phyloP scores from a whole-genome alignment of 92 coral and sea anemone genomes.

The Heliopora coerulea region DNA sequence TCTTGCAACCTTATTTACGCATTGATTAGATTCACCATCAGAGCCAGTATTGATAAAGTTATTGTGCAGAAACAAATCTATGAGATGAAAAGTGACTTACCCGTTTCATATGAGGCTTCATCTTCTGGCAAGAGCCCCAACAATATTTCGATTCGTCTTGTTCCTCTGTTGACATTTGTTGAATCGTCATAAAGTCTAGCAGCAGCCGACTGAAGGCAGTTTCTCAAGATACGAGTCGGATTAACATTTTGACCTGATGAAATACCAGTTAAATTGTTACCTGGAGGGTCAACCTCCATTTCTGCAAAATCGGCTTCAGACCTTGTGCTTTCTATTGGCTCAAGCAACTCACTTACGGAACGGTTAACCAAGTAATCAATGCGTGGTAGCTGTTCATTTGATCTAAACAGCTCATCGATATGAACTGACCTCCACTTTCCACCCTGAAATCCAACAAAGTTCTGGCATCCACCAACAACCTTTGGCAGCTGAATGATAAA shows the following conservation, averaged over 20 bases:
- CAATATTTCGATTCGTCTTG: constrained; percentile 63
- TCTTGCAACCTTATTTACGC: too few relatives aligned
- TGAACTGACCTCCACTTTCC: too few relatives aligned
- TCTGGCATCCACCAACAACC: constrained; percentile 74
- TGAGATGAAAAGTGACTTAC: not conserved
- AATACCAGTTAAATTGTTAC: not conserved
- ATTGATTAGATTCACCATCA: too few relatives aligned
- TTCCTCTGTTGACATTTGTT: constrained; percentile 55
- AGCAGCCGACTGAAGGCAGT: constrained; percentile 69
- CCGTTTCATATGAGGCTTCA: constrained; percentile 46
- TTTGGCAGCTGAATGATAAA: constrained; percentile 79
- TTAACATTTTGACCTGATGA: not conserved
- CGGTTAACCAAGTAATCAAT: constrained; percentile 69
- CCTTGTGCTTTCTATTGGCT: constrained; percentile 16
- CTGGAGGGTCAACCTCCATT: constrained; percentile 4
- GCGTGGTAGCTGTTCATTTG: constrained; percentile 73
- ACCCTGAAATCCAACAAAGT: too few relatives aligned
- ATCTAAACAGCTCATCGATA: too few relatives aligned
- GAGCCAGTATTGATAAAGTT: not conserved
- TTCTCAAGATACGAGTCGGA: not conserved
- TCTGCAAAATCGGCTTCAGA: not conserved
- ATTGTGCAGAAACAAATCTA: too few relatives aligned
- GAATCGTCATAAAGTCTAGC: constrained; percentile 66
- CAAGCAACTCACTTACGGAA: constrained; percentile 76
- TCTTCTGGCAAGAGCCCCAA: constrained; percentile 62